Base-by-base conservation (phyloP, 2,113 vertebrate genomes). In the Zootoca vivipara region DNA sequence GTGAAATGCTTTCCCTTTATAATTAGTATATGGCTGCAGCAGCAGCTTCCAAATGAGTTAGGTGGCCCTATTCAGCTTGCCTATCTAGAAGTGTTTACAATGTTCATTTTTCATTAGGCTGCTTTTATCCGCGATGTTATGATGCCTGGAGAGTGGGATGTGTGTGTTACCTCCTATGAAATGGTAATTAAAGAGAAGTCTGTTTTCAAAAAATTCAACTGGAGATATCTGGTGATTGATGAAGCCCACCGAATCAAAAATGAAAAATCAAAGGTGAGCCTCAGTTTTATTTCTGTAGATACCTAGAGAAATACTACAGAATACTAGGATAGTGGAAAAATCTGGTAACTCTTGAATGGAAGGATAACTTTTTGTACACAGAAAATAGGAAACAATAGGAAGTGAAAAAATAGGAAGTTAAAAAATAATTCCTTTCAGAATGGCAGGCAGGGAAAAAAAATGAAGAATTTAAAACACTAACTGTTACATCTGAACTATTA, bases 231-330 rank as follows among this genome's bases (percentile, higher is more conserved):
- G 89, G 98, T 98, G 86, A 98, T 98, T 8, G 98, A 98, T 93
- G 98, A 98, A 96, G 98, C 98, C 40, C 98, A 98, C 94, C 97
- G 98, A 94, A 98, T 98, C 94, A 98, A 98, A 96, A 98, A 98
- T 93, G 98, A 98, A 91, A 98, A 98, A 88, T 98, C 98, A 30
- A 98, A 98, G 97, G 98, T 98, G 95, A 96, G 89, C 13, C 83
- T 38, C n/a, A 26, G 33, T 52, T 82, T 91, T 86, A 52, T 78
- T 91, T 65, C 83, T 42, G 4, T 86, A 88, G 87, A 58, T 56
- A 85, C 58, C 65, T 86, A 33, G 30, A 22, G 87, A 67, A 22
- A 58, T 33, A 82, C 20, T 65, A 28, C 77, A 46, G 16, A 62
- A 77, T 77, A 62, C 33, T 82, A 67, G 35, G 24, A 22, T 15